Conservation (phyloP, 2,888 invertebrate species). For the Ophion ellenae region DNA sequence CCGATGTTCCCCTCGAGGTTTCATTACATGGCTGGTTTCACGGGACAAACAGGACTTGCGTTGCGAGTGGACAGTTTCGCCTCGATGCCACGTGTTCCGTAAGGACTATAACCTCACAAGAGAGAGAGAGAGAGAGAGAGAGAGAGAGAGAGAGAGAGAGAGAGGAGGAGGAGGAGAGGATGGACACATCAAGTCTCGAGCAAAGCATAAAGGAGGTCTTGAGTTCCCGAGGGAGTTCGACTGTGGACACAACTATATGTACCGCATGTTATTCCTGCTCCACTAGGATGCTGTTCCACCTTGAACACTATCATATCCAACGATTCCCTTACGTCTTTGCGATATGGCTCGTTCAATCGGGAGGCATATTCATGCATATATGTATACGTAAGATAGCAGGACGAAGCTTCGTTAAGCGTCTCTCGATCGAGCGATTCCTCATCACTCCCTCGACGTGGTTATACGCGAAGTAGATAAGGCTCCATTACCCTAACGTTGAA, state of each 20-base stretch:
- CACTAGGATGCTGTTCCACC: constrained; percentile 1
- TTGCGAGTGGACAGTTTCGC: constrained; percentile 71
- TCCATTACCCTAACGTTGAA: constrained; percentile 66
- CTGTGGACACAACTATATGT: constrained; percentile 28
- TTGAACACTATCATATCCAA: constrained; percentile 43
- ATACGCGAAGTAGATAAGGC: constrained; percentile 70
- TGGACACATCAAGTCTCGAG: constrained; percentile 31
- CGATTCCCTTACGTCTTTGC: constrained; percentile 54
- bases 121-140: constrained; percentile 25
- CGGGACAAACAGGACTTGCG: constrained; percentile 78
- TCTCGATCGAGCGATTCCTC: constrained; percentile 71
- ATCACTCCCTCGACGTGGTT: constrained; percentile 67
- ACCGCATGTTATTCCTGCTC: constrained; percentile 50
- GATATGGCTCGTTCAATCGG: constrained; percentile 9
- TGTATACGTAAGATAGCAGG: constrained; percentile 7
- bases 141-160: constrained; percentile 31
- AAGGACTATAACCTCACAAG: constrained; percentile 52
- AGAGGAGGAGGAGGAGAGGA: constrained; percentile 6
- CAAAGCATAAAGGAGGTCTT: constrained; percentile 39
- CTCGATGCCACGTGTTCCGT: constrained; percentile 57
- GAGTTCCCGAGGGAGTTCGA: constrained; percentile 45
- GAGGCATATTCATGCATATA: constrained; percentile 18
- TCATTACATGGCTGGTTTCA: constrained; percentile 82
- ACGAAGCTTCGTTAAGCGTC: constrained; percentile 61
- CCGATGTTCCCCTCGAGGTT: constrained; percentile 77